A percentile compares a stretch with the other conserved stretches of the same genome.
phyloP scores from a whole-genome alignment of 2,888 invertebrate species.

The Hemaris fuciformis region DNA sequence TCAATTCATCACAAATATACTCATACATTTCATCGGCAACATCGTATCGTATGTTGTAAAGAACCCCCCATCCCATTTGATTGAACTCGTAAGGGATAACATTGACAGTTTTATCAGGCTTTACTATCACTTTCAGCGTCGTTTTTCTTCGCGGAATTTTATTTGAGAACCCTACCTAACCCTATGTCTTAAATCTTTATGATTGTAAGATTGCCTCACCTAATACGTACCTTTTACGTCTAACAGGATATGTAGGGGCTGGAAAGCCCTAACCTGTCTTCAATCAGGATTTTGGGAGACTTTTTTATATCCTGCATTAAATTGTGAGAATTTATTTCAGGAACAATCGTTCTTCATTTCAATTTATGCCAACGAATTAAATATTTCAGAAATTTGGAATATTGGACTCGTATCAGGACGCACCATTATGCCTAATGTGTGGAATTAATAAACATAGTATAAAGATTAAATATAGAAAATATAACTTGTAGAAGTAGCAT shows the following conservation, averaged over 20 bases:
- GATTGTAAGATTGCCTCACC: not conserved
- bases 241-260: not conserved
- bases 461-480: no score
- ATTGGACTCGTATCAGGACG: no score
- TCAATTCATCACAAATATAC: not conserved
- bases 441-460: no score
- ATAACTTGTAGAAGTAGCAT: no score
- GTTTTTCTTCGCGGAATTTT: slow-evolving; percentile 34
- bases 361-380: no score
- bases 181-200: slow-evolving; percentile 15
- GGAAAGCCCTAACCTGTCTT: not conserved
- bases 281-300: slow-evolving; percentile 3
- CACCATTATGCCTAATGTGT: no score
- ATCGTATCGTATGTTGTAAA: slow-evolving; percentile 17
- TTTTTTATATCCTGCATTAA: not conserved
- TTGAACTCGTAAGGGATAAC: slow-evolving; percentile 40
- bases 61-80: slow-evolving; percentile 35
- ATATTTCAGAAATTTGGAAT: no score
- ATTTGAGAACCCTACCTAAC: slow-evolving; percentile 27
- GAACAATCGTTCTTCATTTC: not conserved
- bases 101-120: slow-evolving; percentile 49
- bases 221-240: not conserved
- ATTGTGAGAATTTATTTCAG: not conserved
- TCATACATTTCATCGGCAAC: not conserved
- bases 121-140: slow-evolving; percentile 41